Evolutionary conservation across 1,140 invertebrate species (phyloP), one percentile per base, ranked within the genome.

Genomic region (Atta cephalotes): DNA sequence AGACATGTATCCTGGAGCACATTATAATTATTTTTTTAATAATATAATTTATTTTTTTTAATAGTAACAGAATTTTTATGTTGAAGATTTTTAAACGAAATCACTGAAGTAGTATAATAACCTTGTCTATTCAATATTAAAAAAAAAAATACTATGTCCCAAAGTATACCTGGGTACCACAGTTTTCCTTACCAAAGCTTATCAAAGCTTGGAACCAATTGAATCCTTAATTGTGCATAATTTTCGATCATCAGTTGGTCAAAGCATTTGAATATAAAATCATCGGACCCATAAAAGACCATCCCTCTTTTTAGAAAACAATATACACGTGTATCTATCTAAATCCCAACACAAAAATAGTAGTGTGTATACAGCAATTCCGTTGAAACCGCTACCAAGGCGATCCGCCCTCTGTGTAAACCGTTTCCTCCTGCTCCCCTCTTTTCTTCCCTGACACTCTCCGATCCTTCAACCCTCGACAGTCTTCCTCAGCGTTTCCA

Each of bases 341-440:
- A 10, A 71, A 82, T 9, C 12, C 28, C 14, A 25, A 81, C 25
- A 60, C 21, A 35, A 72, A 68, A 72, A 72, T 82, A 82, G 25
- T 18, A 18, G 25, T 49, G 53, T 62, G 53, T 82, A 60, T 58
- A 60, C 16, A 71, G 25, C 53, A 82, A 74, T 82, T 74, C 3
- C 53, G 18, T 49, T 18, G 39, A 72, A 72, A 60, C 66, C 66
- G 51, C 77, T 65, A 85, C 60, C 72, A 60, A 74, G 25, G 21
- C 35, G 85, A 87, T 87, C 92, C 91, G 87, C 92, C 91, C 89
- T 92, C 88, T 88, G 85, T 89, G 81, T 88, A 89, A 92, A 91
- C 91, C 88, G 87, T 87, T 91, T 10, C 77, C 45, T 90, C 72
- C 91, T 87, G 39, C 9, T 45, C 39, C 39, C 85, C 80, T 65